Evolutionary conservation across 1,140 invertebrate genomes (phyloP).

Genomic region (Tribolium castaneum): DNA sequence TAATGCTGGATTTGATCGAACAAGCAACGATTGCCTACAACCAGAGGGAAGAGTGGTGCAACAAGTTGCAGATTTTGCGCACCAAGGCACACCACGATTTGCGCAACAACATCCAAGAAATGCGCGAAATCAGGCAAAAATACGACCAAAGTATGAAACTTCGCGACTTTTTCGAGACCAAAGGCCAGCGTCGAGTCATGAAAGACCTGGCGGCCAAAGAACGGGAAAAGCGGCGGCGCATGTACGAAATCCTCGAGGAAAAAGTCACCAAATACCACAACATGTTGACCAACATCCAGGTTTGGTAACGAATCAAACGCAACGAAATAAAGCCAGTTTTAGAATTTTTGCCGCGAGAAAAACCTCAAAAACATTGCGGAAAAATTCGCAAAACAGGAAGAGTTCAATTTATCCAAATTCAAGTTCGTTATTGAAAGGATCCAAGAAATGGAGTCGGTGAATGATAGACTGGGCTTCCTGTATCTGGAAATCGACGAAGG

Average conservation of each 20-base stretch:
- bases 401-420: conserved; percentile 92
- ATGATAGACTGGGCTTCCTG: conserved; percentile 52
- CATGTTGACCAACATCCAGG: conserved; percentile 78
- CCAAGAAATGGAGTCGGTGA: conserved; percentile 79
- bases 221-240: conserved; percentile 70
- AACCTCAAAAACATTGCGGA: conserved; percentile 79
- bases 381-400: conserved; percentile 86
- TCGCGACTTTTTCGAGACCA: conserved; percentile 84
- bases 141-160: conserved; percentile 87
- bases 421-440: conserved; percentile 94
- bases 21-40: conserved; percentile 88
- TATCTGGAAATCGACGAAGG: conserved; percentile 63
- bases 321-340: conserved; percentile 1
- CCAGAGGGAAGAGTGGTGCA: conserved; percentile 77
- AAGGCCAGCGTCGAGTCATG: conserved; percentile 84
- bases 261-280: conserved; percentile 76
- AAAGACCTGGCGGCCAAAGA: conserved; percentile 79
- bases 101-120: conserved; percentile 69
- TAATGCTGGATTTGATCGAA: conserved; percentile 87
- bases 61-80: conserved; percentile 80
- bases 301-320: conserved; percentile 43
- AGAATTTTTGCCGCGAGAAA: conserved; percentile 73
- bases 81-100: conserved; percentile 73
- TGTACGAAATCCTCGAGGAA: conserved; percentile 75
- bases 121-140: conserved; percentile 84